Percentiles rank a stretch among this genome's conserved stretches.
phyloP scores from a whole-genome alignment of 2,888 invertebrate species.

The Cybosia mesomella region DNA sequence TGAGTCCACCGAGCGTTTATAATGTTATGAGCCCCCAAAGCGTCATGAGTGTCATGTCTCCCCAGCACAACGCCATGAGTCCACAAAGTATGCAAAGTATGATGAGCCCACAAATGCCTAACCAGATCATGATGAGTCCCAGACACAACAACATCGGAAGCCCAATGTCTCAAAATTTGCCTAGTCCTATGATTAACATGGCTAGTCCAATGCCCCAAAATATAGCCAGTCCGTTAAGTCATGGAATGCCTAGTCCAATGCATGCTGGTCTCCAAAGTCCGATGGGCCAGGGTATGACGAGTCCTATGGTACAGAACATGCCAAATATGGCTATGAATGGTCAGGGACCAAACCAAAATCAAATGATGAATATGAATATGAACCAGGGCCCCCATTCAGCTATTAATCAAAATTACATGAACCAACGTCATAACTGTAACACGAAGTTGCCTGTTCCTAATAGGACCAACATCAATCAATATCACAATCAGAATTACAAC shows the following conservation, averaged over 20 bases:
- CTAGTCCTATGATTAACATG: constrained; percentile 74
- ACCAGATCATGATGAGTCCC: constrained; percentile 82
- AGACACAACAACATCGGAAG: constrained; percentile 76
- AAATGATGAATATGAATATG: constrained; percentile 68
- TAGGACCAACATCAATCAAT: constrained; percentile 76
- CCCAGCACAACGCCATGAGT: constrained; percentile 82
- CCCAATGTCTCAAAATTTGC: constrained; percentile 77
- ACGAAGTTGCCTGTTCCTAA: constrained; percentile 64
- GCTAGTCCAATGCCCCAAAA: constrained; percentile 71
- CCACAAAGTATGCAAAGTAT: constrained; percentile 82
- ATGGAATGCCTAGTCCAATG: constrained; percentile 82
- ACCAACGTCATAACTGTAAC: constrained; percentile 67
- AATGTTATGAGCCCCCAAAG: constrained; percentile 84
- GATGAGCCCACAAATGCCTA: constrained; percentile 82
- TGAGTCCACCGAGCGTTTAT: constrained; percentile 80
- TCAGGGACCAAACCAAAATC: constrained; percentile 68
- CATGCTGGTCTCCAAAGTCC: constrained; percentile 79
- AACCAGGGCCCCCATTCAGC: constrained; percentile 63
- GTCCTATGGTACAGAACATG: constrained; percentile 81
- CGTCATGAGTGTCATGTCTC: constrained; percentile 84
- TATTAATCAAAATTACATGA: constrained; percentile 64
- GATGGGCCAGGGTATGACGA: constrained; percentile 77
- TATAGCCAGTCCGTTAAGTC: constrained; percentile 76
- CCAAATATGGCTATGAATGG: constrained; percentile 75
- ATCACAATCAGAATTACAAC: constrained; percentile 74